A percentile compares a stretch with the other conserved stretches of the same genome.
Evolutionary conservation across 2,797 vertebrate species (phyloP).

Genomic region (Lacerta agilis): DNA sequence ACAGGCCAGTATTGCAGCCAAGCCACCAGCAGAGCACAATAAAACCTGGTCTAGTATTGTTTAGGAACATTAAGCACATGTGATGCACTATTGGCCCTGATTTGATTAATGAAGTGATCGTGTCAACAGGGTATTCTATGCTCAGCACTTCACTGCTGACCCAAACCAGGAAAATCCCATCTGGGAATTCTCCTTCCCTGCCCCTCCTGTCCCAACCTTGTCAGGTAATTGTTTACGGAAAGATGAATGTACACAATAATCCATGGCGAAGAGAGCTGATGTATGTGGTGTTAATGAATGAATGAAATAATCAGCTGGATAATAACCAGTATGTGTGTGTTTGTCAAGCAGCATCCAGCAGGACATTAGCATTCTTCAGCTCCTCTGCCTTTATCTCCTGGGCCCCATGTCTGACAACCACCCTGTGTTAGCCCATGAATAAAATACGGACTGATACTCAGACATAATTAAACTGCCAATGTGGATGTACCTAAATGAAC

Average conservation of each 20-base stretch:
- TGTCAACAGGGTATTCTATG: conserved; percentile 33
- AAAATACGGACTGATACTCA: conserved; percentile 74
- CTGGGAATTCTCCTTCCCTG: conserved; percentile 63
- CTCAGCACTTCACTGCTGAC: conserved; percentile 55
- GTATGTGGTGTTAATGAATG: conserved; percentile 80
- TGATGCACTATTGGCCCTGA: conserved; percentile 59
- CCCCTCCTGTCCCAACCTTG: conserved; percentile 63
- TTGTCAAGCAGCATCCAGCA: conserved; percentile 69
- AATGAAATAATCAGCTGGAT: conserved; percentile 79
- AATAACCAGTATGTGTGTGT: conserved; percentile 73
- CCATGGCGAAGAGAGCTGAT: conserved; percentile 73
- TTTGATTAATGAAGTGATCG: conserved; percentile 77
- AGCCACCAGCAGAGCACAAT: conserved; percentile 32
- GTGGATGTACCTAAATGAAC: conserved; percentile 79
- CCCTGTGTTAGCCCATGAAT: conserved; percentile 78
- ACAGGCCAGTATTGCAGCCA: background rate
- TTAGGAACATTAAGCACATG: conserved; percentile 35
- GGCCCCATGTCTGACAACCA: conserved; percentile 75
- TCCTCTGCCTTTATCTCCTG: conserved; percentile 71
- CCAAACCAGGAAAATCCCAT: conserved; percentile 60
- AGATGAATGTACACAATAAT: conserved; percentile 77
- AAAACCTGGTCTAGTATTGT: conserved; percentile 13
- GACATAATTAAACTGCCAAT: conserved; percentile 82
- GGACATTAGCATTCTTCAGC: conserved; percentile 76
- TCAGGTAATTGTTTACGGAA: conserved; percentile 80